Base-by-base conservation (phyloP, 2,888 invertebrate genomes). In the Eurytoma adleriae region DNA sequence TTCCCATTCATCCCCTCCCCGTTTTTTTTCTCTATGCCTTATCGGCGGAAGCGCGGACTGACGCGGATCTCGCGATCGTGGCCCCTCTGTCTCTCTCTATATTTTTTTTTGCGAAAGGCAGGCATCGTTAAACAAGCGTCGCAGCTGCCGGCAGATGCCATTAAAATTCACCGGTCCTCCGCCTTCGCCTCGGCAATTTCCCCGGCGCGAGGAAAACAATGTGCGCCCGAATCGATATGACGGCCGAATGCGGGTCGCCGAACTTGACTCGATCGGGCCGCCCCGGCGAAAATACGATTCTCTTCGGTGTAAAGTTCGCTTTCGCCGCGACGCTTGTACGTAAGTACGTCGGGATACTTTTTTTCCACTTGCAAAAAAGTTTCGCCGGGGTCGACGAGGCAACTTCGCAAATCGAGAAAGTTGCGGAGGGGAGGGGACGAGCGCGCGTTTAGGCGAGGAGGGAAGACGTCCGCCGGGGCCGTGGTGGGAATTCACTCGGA, bases 321-420 rank as follows among this genome's bases (percentile, higher is more conserved):
- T 24, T 24, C 24, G 24, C 24, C 24, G 24, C 24, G 24, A 24
- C 24, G 40, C 40, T 40, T 40, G 40, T 3, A 40, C 40, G 24
- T 24, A 24, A 24, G 24, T 40, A 40, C 40, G 7, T 7, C 4
- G 7, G 40, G 40, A 40, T 7, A 7, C 4, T 7, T 61, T 20
- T 48, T 64, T 64, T 64, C 18, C 12, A 12, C 40, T 40, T 12
- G 16, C 12, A 5, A 16, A 64, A 16, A 40, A 10, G 12, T 40
- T 30, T 64, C 16, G 48, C 12, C 64, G n/a, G 5, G 24, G 40
- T 3, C 40, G 7, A 40, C 40, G 40, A 40, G 40, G 7, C 18
- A 64, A 64, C 64, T 64, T 64, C 30, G 69, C 69, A 30, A 52
- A 54, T 69, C 54, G 56, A 18, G 56, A 56, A 69, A 69, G 56